Evolutionary conservation across 2,797 vertebrate genomes (phyloP), one percentile per base, ranked within the genome.

Genomic region (Cynopterus sphinx): DNA sequence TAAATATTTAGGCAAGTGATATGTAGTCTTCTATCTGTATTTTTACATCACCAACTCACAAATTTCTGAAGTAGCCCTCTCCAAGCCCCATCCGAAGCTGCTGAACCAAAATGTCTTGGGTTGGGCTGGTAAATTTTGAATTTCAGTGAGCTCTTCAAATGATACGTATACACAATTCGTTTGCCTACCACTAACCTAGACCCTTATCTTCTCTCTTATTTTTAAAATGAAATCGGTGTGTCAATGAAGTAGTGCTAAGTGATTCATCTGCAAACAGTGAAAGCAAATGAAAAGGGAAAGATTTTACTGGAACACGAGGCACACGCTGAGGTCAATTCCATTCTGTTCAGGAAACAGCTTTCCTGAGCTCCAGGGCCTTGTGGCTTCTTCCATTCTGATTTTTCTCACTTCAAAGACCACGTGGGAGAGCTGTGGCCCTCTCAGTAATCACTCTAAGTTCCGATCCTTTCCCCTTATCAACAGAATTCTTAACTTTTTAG

Each of bases 351-450:
- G 39, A 71, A 84, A 59, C 13, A 82, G 59, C 10, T 21, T 39
- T 28, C 1, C 12, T n/a, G 16, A 24, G n/a, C 12, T 16, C 11
- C 0, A 2, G 2, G 28, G 36, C 9, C 46, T 26, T 31, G 19
- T 46, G 57, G 65, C 59, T 81, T 87, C 51, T 77, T 85, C 43
- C 19, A 1, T 24, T 31, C 39, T 9, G 46, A 67, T 15, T 22
- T 57, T 61, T 77, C 68, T 90, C 51, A 43, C 31, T 9, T n/a
- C 12, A 8, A 24, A 55, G 36, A 7, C 21, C 3, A 4, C 8
- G 16, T 0, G 46, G n/a, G 36, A 36, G 41, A 13, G 11, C 28
- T 28, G 0, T 7, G 0, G 12, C 2, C 9, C 19, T 61, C 39
- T 36, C 43, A 24, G 5, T 0, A 4, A 9, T n/a, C 57, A 17